These are phyloP conservation scores for Craniophora ligustri DNA, from an alignment of 2,888 invertebrate genomes.

Conservation along the genomic window DNA sequence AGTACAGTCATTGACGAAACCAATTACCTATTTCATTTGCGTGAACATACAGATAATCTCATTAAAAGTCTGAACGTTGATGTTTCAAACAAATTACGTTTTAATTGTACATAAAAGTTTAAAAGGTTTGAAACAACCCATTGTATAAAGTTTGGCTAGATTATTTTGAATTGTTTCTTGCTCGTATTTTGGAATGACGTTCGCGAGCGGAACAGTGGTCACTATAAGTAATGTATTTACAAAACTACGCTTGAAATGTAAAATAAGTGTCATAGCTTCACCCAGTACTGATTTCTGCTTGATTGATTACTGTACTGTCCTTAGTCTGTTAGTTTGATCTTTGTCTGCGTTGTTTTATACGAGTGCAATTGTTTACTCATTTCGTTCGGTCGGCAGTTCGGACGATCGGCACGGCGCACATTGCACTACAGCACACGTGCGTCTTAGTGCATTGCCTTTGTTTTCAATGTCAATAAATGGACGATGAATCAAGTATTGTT, in stretches of 20 bases:
- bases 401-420: constrained; percentile 11
- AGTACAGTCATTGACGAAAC: constrained; percentile 12
- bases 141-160: constrained; percentile 25
- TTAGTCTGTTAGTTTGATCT: constrained; percentile 25
- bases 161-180: constrained; percentile 27
- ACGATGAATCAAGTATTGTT: constrained; percentile 48
- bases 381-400: constrained; percentile 13
- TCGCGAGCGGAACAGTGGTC: too few species aligned
- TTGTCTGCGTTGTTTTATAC: constrained; percentile 18
- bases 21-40: too few species aligned
- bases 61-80: constrained; percentile 35
- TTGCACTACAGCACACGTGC: constrained; percentile 31
- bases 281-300: background rate
- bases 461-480: constrained; percentile 49
- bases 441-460: constrained; percentile 47
- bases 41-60: constrained; percentile 29
- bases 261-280: too few species aligned
- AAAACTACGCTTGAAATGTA: background rate
- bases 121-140: constrained; percentile 37
- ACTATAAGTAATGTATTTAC: too few species aligned
- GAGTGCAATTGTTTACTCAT: constrained; percentile 44
- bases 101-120: constrained; percentile 36
- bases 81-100: constrained; percentile 39
- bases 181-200: background rate
- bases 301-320: background rate